Percentiles rank a stretch among this genome's conserved stretches.
Conservation (phyloP, 2,113 vertebrate genomes). For the Arenaria interpres region DNA sequence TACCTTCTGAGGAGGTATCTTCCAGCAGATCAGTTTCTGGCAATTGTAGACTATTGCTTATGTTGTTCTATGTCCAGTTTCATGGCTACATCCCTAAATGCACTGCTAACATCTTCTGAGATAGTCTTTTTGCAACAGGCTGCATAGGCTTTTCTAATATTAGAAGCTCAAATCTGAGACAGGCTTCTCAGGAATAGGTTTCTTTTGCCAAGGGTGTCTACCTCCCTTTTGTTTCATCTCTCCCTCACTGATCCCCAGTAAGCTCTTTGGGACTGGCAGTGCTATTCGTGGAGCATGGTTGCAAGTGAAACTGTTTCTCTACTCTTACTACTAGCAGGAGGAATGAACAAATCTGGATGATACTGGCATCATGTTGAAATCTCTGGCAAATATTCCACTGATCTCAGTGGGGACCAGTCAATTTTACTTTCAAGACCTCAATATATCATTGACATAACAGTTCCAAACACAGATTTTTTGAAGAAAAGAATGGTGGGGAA, state of each 20-base stretch:
- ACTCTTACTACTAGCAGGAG: not conserved
- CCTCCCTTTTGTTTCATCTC: not conserved
- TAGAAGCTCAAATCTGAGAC: not conserved
- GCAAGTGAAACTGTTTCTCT: not conserved
- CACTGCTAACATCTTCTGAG: not conserved
- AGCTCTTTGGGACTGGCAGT: not conserved
- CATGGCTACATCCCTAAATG: not conserved
- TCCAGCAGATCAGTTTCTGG: not conserved
- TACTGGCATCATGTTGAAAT: not conserved
- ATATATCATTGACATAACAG: not conserved
- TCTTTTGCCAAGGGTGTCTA: not conserved
- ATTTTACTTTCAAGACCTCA: conserved; percentile 17
- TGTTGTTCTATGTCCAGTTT: not conserved
- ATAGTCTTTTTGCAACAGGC: not conserved
- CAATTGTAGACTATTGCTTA: not conserved
- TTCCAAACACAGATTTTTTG: not conserved
- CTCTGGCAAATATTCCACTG: not conserved
- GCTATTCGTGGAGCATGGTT: not conserved
- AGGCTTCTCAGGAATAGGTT: not conserved
- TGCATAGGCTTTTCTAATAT: not conserved
- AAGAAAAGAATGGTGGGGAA: not conserved
- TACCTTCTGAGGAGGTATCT: not conserved
- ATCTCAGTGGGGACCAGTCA: not conserved
- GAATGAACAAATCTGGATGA: not conserved
- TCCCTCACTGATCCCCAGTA: not conserved